These are phyloP conservation scores for Lepisosteus osseus DNA, from an alignment of 2,113 vertebrate species.

Conservation along the genomic window DNA sequence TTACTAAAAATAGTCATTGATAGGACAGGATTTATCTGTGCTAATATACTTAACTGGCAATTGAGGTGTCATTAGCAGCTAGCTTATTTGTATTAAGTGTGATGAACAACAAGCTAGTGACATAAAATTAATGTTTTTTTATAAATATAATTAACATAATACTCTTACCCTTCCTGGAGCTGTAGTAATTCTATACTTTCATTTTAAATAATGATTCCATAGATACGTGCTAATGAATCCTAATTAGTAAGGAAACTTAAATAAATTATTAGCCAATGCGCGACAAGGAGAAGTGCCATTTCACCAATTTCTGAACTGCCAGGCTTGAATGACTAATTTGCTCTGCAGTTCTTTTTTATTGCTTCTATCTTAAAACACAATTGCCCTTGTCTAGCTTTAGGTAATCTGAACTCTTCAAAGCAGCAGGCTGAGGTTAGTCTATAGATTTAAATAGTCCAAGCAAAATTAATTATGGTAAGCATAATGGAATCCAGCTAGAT, in stretches of 20 bases:
- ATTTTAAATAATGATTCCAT: not conserved
- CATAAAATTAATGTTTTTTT: too few relatives aligned
- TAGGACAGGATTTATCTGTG: too few relatives aligned
- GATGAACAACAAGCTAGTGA: too few relatives aligned
- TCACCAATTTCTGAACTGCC: not conserved
- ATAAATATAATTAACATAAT: too few relatives aligned
- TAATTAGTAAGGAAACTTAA: not conserved
- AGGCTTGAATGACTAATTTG: constrained; percentile 6
- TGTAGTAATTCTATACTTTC: not conserved
- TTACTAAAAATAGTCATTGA: too few relatives aligned
- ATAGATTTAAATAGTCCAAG: constrained; percentile 20
- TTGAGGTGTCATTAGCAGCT: too few relatives aligned
- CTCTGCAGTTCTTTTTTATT: constrained; percentile 6
- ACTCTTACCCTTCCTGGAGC: too few relatives aligned
- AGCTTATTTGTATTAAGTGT: too few relatives aligned
- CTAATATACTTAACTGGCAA: too few relatives aligned
- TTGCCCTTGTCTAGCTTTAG: constrained; percentile 8
- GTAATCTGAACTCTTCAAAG: constrained; percentile 13
- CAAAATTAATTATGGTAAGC: constrained; percentile 14
- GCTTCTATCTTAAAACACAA: not conserved
- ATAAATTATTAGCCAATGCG: not conserved
- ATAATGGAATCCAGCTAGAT: constrained; percentile 2
- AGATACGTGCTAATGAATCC: not conserved
- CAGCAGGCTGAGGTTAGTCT: constrained; percentile 10
- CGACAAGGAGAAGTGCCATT: not conserved